Base-by-base conservation (phyloP, 2,797 vertebrate species). In the Zalophus californianus region DNA sequence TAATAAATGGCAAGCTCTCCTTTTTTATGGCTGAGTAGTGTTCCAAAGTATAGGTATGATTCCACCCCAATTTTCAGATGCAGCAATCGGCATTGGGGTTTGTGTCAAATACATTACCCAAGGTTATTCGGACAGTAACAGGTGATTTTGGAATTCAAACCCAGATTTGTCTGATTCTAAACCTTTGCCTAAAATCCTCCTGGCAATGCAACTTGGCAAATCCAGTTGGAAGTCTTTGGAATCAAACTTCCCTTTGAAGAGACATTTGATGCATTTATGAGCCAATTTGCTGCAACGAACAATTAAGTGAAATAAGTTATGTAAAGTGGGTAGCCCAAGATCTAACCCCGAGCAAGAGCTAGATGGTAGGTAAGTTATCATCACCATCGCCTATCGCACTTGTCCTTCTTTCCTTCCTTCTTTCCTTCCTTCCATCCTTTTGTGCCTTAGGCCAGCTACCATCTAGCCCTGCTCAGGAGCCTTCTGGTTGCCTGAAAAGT, bases 171-270 rank as follows among this genome's bases (percentile, higher is more conserved):
- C 54, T 66, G 23, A 88, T 27, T 82, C 32, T 15, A 91, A 93
- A 88, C 5, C 18, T 80, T 77, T 90, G 68, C 35, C 58, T 50
- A 85, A 91, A 96, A 79, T 66, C 20, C 70, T 87, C 73, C n/a
- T 38, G 13, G 77, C 70, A 82, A 77, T 29, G 16, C 2, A n/a
- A 8, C 9, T 66, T 75, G 38, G 52, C 56, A 58, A 83, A 90
- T n/a, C 83, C 62, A 64, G 11, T 3, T 54, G 16, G 21, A 91
- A 84, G 54, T 62, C 38, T 84, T 90, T n/a, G 32, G 50, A 91
- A 86, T 64, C n/a, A 90, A 44, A 79, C 23, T 91, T 73, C 73
- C 8, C 38, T 97, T 90, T 52, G 60, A 89, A 91, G 79, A 89
- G 32, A 23, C 27, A 64, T 15, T 16, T 82, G 75, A 86, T 41